These are phyloP conservation scores for Lacerta viridis DNA, from an alignment of 2,797 vertebrate genomes.

Conservation along the genomic window DNA sequence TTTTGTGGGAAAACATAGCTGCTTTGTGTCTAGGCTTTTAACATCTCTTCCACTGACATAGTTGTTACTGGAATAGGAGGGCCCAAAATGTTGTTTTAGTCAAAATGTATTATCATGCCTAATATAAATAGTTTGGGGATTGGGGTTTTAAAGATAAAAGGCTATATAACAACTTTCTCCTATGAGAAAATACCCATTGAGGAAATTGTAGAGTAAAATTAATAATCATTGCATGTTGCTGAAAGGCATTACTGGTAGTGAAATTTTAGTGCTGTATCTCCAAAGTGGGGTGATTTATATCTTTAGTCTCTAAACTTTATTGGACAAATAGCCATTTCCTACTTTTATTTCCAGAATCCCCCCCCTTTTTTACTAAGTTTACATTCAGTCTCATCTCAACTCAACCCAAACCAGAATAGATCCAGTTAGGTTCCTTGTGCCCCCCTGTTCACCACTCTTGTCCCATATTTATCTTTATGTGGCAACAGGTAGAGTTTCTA, in stretches of 20 bases:
- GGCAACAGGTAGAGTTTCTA: neutral
- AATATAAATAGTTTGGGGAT: neutral
- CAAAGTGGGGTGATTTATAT: neutral
- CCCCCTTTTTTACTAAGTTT: neutral
- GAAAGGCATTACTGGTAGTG: neutral
- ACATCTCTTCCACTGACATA: neutral
- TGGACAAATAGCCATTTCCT: neutral
- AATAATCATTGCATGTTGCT: neutral
- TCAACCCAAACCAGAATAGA: too few relatives aligned
- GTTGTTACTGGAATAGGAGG: neutral
- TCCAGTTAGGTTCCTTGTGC: neutral
- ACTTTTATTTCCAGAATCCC: neutral
- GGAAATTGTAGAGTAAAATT: neutral
- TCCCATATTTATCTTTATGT: neutral
- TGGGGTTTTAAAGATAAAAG: neutral
- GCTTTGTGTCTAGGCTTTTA: neutral
- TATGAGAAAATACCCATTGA: neutral
- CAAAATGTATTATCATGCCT: neutral
- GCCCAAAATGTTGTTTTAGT: neutral
- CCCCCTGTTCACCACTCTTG: too few relatives aligned
- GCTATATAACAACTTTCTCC: neutral
- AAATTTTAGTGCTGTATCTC: neutral
- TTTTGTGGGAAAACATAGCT: neutral
- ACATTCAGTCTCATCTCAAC: neutral
- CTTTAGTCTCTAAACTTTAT: neutral